phyloP scores from a whole-genome alignment of 2,888 invertebrate species.

The Fragum whitleyi region DNA sequence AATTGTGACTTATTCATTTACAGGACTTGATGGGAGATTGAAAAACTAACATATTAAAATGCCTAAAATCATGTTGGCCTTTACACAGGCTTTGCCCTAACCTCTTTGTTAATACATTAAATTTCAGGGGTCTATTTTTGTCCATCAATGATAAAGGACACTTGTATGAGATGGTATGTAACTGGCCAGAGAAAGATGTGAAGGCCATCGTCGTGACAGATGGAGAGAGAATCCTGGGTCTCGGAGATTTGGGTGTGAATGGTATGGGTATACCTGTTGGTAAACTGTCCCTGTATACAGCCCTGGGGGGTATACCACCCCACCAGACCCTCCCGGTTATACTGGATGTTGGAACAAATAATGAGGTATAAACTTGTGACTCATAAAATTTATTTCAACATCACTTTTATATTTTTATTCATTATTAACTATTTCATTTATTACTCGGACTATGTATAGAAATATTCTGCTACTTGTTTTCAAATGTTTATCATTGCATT shows the following conservation, averaged over 20 bases:
- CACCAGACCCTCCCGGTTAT: constrained; percentile 97
- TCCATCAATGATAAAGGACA: constrained; percentile 98
- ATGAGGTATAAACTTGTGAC: constrained; percentile 87
- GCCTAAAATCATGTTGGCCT: too few species aligned
- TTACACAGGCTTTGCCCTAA: too few species aligned
- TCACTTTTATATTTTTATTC: neutral
- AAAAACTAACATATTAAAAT: too few species aligned
- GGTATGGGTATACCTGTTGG: constrained; percentile 99
- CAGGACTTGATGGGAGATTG: too few species aligned
- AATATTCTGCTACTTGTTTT: too few species aligned
- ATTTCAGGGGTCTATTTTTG: constrained; percentile 93
- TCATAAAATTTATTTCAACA: too few species aligned
- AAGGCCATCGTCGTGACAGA: constrained; percentile 94
- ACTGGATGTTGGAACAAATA: constrained; percentile 97
- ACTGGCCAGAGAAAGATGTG: constrained; percentile 91
- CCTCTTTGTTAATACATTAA: too few species aligned
- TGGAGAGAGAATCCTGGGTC: constrained; percentile 98
- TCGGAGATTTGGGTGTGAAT: constrained; percentile 98
- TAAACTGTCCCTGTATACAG: constrained; percentile 97
- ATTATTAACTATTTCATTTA: too few species aligned
- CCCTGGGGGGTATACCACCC: constrained; percentile 97
- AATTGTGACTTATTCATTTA: too few species aligned
- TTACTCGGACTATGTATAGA: too few species aligned
- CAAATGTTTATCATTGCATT: too few species aligned
- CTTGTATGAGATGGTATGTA: constrained; percentile 96